Base-by-base conservation (phyloP, 1,140 invertebrate genomes). In the Bicyclus anynana region DNA sequence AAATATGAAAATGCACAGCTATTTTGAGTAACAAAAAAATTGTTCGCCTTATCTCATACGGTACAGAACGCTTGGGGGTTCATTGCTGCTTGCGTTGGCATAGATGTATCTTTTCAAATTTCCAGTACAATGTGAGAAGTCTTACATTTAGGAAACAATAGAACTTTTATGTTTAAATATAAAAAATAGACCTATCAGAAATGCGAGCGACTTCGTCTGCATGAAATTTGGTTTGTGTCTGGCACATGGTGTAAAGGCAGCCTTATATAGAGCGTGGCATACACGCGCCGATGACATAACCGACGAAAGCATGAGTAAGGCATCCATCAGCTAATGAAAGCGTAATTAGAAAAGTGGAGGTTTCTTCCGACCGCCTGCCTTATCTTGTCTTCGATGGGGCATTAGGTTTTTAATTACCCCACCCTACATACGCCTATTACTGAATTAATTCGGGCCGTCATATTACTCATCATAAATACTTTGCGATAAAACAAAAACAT, bases 261-360 rank as follows among this genome's bases (percentile, higher is more conserved):
- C 3, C 38, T 42, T 6, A 20, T 20, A 42, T 20, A 42, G 38
- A 42, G 38, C 38, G 17, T 42, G 10, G 17, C 20, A n/a, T 35
- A 62, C 21, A 46, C 21, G 29, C 56, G 51, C 52, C 50, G 21
- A 59, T 55, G 54, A 56, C 56, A 53, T 27, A 53, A 50, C 44
- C 27, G 63, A 60, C 60, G 53, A 54, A 59, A 65, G 59, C 63
- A 66, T 67, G 68, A 69, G 65, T 74, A 67, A 67, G 67, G 57
- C 60, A 74, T 81, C 80, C 81, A 87, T 87, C 82, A 87, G 65
- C 84, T 87, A 87, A 87, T 87, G 82, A 83, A 84, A 76, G 71
- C 58, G 73, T 85, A 84, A 87, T 87, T 87, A 87, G 72, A 81
- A 83, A 81, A 84, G 75, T 87, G 80, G 73, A 61, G 74, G 75